Evolutionary conservation across 2,113 vertebrate genomes (phyloP), one percentile per base, ranked within the genome.

Genomic region (Arizona elegans): DNA sequence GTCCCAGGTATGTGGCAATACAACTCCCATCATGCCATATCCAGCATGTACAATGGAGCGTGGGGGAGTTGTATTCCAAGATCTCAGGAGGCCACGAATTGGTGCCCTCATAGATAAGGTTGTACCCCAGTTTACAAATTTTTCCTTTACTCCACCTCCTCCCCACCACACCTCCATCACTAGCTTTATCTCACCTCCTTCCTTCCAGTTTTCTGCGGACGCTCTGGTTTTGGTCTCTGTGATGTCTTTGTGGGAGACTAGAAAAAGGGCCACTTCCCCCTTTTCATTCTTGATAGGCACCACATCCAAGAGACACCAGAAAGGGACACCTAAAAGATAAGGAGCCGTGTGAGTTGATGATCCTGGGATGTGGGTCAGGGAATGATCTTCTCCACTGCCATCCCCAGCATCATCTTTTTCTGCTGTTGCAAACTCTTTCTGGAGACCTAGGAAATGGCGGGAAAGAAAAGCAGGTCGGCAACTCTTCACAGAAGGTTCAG

Each of bases 201-300:
- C 98, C 29, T 97, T 98, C 90, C 98, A 98, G 92, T 96, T 98
- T 86, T 98, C 98, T 0, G 97, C 94, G 38, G 98, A 98, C 92
- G 97, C 97, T 93, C 98, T 97, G 95, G 94, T 98, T 97, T 98
- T 99, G 96, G 98, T 98, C 92, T 98, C 98, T 0, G 97, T 98
- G 97, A 99, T 98, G 97, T 99, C 98, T 97, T 99, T 99, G 95
- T 98, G 98, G 93, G 98, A 99, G 91, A 99, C 98, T 38, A 99
- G 97, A 96, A 98, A 99, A 50, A 99, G 97, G 85, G 98, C 98
- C 96, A 99, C 98, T 86, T 99, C 98, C 0, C 98, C 98, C 94
- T 99, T 99, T 94, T 99, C 98, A 95, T 99, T 99, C 94, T 99
- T 99, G 93, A 99, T 99, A 89, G 98, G 98, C 50, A 99, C 98